A percentile compares a stretch with the other conserved stretches of the same genome.
phyloP scores from a whole-genome alignment of 2,888 invertebrate species.

The Perizoma affinitatum region DNA sequence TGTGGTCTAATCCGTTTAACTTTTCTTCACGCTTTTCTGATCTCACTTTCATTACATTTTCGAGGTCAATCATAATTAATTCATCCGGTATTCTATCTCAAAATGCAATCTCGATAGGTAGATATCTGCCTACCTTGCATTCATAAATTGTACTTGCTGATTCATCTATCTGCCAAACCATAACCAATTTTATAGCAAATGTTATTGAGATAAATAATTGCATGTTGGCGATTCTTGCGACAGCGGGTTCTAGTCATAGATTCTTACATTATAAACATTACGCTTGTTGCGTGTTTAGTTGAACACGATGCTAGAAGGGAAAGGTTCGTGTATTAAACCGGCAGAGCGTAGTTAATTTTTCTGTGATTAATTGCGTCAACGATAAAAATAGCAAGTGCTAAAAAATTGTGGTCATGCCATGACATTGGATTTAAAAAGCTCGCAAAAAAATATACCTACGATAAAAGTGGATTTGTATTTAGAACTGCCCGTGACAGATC shows the following conservation, averaged over 20 bases:
- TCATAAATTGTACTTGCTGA: conserved; percentile 56
- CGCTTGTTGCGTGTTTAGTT: conserved; percentile 75
- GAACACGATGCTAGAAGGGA: conserved; percentile 72
- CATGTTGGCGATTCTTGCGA: conserved; percentile 59
- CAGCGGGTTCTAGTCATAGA: conserved; percentile 67
- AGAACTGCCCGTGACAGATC: conserved; percentile 30
- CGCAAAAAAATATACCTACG: conserved; percentile 25
- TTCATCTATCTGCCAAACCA: conserved; percentile 40
- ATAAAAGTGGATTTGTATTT: conserved; percentile 34
- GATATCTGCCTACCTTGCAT: conserved; percentile 51
- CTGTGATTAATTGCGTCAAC: conserved; percentile 12
- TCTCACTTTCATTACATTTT: conserved; percentile 46
- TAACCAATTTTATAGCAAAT: conserved; percentile 43
- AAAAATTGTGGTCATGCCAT: conserved; percentile 25
- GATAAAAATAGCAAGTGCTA: conserved; percentile 17
- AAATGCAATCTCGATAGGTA: conserved; percentile 53
- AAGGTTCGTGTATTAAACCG: conserved; percentile 59
- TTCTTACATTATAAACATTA: conserved; percentile 78
- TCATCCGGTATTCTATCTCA: conserved; percentile 44
- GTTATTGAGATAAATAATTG: conserved; percentile 38
- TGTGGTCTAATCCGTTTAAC: conserved; percentile 1
- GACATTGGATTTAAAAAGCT: conserved; percentile 31
- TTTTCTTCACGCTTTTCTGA: conserved; percentile 54
- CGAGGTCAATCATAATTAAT: conserved; percentile 42
- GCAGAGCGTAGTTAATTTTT: conserved; percentile 21